Evolutionary conservation across 2,888 invertebrate genomes (phyloP), one percentile per base, ranked within the genome.

Genomic region (Incurvaria masculella): DNA sequence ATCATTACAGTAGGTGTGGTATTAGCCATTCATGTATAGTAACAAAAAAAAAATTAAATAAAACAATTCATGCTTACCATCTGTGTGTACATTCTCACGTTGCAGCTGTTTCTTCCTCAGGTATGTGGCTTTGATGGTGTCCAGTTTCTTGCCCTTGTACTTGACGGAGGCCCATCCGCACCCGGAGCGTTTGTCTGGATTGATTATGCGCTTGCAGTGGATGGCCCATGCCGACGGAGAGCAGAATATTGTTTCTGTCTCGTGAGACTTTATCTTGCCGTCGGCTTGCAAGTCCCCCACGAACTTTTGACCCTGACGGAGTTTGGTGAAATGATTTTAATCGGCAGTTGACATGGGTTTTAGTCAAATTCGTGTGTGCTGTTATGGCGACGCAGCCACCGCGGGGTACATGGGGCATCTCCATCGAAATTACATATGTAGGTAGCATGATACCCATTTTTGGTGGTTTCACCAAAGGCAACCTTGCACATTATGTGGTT

Each of bases 161-260:
- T 91, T 88, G 27, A 93, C 93, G 2, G 93, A 92, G 2, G 93
- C 93, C 94, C 95, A 94, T 2, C 94, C 94, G 73, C 94, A 94
- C 1, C 94, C 94, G 38, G 93, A 93, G 61, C 93, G 90, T 67
- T 94, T 94, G 53, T 91, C 90, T 0, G 94, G 94, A 69, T 94
- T 94, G 45, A 94, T 91, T 49, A 93, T 89, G 55, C 91, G 83
- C 65, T 94, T 94, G 62, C 94, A 94, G 62, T 93, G 90, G 65
- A 92, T 90, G 1, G 94, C 94, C 94, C 94, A 95, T 2, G 94
- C 92, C 58, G 92, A 93, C 2, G 94, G 94, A 1, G 94, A 92
- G 52, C 89, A 86, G 66, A 93, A 95, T 59, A 91, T 83, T 52
- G 91, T 88, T 64, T 90, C 89, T 33, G 92, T 91, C 68, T 94